phyloP scores from a whole-genome alignment of 1,140 invertebrate genomes.

The Lasioglossum albipes region DNA sequence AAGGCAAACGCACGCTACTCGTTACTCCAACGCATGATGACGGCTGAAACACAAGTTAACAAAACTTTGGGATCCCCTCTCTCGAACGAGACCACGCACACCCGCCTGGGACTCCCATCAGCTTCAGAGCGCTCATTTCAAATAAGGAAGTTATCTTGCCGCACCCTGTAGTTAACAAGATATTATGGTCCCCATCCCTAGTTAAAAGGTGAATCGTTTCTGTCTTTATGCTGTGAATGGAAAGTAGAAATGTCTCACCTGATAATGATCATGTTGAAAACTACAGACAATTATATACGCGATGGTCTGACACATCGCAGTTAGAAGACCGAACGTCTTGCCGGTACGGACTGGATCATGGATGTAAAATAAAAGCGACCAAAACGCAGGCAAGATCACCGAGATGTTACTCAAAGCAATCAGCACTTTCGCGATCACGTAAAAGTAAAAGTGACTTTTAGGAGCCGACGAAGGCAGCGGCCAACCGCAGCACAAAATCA shows the following conservation, averaged over 20 bases:
- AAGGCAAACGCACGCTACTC: too few species aligned
- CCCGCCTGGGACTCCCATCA: too few species aligned
- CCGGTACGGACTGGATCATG: neutral
- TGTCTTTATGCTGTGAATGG: too few species aligned
- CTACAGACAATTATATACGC: neutral
- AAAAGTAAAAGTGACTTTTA: neutral
- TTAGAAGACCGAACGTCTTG: neutral
- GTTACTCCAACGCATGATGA: too few species aligned
- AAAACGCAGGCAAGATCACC: neutral
- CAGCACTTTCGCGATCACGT: neutral
- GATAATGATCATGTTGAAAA: slow-evolving; percentile 2
- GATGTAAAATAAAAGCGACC: neutral
- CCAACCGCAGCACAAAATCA: slow-evolving; percentile 9
- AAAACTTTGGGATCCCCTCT: too few species aligned
- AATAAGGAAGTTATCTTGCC: too few species aligned
- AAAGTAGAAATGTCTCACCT: slow-evolving; percentile 11
- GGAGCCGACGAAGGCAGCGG: slow-evolving; percentile 8
- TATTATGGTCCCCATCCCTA: too few species aligned
- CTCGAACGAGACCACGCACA: too few species aligned
- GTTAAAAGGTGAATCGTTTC: too few species aligned
- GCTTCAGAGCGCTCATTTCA: too few species aligned
- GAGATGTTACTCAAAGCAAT: neutral
- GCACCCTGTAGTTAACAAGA: too few species aligned
- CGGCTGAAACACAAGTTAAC: too few species aligned
- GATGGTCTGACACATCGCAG: neutral